Base-by-base conservation (phyloP, 2,888 invertebrate genomes). In the Coelinius sp. region DNA sequence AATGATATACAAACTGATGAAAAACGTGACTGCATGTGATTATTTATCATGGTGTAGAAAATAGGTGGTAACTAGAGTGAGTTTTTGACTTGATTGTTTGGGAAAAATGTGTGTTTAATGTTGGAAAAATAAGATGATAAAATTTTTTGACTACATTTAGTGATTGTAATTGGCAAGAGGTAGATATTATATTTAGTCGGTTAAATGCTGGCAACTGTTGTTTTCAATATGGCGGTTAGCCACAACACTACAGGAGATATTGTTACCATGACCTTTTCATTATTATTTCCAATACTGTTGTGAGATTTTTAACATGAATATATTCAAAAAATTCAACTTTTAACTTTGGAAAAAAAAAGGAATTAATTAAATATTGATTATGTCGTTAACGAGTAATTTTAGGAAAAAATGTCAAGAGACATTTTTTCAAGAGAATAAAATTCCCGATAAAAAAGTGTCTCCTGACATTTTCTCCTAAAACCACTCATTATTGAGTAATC, bases 191-290 rank as follows among this genome's bases (percentile, higher is more conserved):
- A 59, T 59, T 59, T 59, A 31, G 59, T 59, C 59, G n/a, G 59
- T 31, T 35, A 35, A 35, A 31, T 20, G 17, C 31, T 25, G 12
- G n/a, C n/a, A 53, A 59, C 17, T 59, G 59, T 59, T 59, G 59
- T 59, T 59, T 35, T 27, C 31, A 59, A 59, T 31, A 10, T 14
- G 31, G 46, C 20, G 59, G 59, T 35, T 59, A 59, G 59, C 59
- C 59, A 59, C 59, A 59, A 59, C 59, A 59, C 31, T 31, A n/a
- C 17, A 59, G 31, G 31, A 59, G 59, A 59, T 59, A 59, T 59
- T 59, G 31, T 35, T 17, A 59, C 35, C 20, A 1, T 59, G 59
- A 59, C 59, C 59, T 59, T 22, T 59, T 22, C 3, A n/a, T 53
- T 27, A 53, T 14, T 25, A 5, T 14, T 53, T 53, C 53, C 25